These are phyloP conservation scores for Diadophis punctatus DNA, from an alignment of 2,113 vertebrate species.

Conservation along the genomic window DNA sequence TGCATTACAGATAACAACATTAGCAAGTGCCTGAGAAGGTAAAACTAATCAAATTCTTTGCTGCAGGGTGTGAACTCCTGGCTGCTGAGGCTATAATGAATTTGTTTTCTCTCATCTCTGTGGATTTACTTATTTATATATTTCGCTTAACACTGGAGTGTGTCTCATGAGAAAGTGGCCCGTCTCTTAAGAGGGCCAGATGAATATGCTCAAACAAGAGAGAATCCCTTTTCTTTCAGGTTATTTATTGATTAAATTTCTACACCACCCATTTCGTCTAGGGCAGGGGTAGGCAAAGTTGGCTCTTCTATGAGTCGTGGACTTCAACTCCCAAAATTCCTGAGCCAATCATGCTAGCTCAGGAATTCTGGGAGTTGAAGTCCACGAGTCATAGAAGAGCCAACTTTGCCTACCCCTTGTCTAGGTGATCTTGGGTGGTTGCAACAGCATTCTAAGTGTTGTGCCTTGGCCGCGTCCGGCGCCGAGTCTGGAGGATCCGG, in stretches of 20 bases:
- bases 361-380: no score
- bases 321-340: no score
- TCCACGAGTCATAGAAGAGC: no score
- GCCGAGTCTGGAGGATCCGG: no score
- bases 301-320: no score
- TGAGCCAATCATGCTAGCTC: no score
- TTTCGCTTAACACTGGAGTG: neutral
- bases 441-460: neutral
- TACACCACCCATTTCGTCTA: neutral
- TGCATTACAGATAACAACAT: slow-evolving; percentile 11
- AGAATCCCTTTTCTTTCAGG: neutral
- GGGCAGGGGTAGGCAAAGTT: no score
- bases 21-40: neutral
- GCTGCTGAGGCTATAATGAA: neutral
- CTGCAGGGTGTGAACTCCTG: neutral
- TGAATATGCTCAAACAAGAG: neutral
- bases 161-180: neutral
- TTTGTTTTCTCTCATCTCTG: neutral
- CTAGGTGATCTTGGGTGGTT: neutral
- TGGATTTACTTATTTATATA: neutral
- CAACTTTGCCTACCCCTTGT: no score
- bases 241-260: neutral
- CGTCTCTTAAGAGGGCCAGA: neutral
- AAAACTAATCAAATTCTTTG: neutral
- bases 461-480: no score